phyloP scores from a whole-genome alignment of 2,113 vertebrate species.

The Hippolais icterina region DNA sequence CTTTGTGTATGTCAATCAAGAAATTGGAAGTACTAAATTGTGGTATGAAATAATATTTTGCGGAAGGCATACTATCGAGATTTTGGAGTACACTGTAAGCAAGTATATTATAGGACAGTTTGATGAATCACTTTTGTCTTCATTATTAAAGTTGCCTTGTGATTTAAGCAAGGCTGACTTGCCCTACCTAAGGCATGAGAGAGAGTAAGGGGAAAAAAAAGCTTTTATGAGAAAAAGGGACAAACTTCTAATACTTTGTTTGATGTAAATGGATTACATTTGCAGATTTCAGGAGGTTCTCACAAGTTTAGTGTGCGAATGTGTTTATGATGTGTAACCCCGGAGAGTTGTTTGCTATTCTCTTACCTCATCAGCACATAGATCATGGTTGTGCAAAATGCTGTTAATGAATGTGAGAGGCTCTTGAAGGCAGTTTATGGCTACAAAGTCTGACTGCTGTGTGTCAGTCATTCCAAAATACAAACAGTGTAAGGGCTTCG shows the following conservation, averaged over 20 bases:
- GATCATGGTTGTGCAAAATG: neutral
- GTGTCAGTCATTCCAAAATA: neutral
- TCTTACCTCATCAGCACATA: neutral
- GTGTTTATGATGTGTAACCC: neutral
- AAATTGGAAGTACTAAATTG: neutral
- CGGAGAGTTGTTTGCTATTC: neutral
- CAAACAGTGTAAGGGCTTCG: neutral
- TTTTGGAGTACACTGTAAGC: neutral
- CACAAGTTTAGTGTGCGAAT: neutral
- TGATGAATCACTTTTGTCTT: neutral
- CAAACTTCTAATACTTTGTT: neutral
- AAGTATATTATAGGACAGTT: neutral
- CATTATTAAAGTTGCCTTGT: neutral
- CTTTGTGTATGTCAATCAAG: neutral
- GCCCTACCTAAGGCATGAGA: neutral
- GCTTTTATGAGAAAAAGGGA: neutral
- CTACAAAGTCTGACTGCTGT: neutral
- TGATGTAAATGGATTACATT: neutral
- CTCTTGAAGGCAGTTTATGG: neutral
- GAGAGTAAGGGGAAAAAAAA: neutral
- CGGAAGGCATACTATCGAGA: neutral
- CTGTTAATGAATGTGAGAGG: neutral
- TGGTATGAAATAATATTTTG: neutral
- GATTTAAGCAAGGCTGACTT: neutral
- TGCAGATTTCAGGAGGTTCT: neutral